Conservation (phyloP, 2,888 invertebrate species). For the Bellardia pandia region DNA sequence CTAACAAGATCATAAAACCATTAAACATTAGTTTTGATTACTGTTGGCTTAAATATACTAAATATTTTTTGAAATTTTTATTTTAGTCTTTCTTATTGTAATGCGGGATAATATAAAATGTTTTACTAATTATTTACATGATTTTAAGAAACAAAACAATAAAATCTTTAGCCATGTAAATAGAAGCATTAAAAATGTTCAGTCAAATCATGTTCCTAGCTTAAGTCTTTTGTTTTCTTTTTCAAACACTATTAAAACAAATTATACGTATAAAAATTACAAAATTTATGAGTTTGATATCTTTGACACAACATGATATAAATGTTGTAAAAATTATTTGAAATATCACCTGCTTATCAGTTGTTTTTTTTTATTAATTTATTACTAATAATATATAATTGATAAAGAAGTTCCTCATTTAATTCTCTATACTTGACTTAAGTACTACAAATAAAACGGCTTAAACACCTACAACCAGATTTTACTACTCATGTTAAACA, state of each 20-base stretch:
- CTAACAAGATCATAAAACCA: conserved; percentile 11
- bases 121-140: conserved; percentile 46
- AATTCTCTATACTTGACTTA: neutral
- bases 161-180: neutral
- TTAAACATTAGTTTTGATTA: conserved; percentile 18
- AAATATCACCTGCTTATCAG: conserved; percentile 46
- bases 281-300: conserved; percentile 17
- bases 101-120: conserved; percentile 2
- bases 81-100: neutral
- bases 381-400: neutral
- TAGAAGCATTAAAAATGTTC: neutral
- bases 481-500: conserved; percentile 3
- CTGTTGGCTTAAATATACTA: conserved; percentile 2
- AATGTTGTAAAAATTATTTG: neutral
- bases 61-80: neutral
- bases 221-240: conserved; percentile 57
- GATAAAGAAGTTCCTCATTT: conserved; percentile 3
- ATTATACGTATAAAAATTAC: neutral
- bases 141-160: conserved; percentile 4
- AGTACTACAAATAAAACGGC: conserved; percentile 13
- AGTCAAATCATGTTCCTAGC: conserved; percentile 22
- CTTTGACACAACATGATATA: conserved; percentile 37
- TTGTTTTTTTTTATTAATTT: neutral
- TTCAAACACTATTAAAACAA: neutral
- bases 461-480: conserved; percentile 58